phyloP scores from a whole-genome alignment of 92 coral and sea anemone species.

The Umimayanthus chanpuru region DNA sequence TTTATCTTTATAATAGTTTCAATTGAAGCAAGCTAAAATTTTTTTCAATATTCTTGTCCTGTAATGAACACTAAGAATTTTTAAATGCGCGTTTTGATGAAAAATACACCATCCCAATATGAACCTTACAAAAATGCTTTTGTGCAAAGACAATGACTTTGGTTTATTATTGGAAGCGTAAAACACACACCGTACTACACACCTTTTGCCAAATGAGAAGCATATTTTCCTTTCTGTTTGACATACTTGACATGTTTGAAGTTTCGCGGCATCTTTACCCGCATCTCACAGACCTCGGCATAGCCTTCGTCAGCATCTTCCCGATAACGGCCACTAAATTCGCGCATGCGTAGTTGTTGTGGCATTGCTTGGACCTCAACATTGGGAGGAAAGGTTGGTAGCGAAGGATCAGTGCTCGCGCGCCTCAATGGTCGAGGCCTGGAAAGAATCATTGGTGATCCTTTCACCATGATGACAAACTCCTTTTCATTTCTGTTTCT shows the following conservation, averaged over 20 bases:
- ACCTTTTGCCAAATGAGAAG: not conserved
- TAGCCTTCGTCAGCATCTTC: not conserved
- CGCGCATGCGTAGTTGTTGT: not conserved
- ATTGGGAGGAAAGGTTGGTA: not conserved
- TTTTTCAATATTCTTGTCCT: no score
- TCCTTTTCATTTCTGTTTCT: not conserved
- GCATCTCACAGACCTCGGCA: conserved; percentile 14
- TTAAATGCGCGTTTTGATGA: no score
- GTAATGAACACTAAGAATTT: no score
- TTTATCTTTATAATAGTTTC: no score
- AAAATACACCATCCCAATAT: not conserved
- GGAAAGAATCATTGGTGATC: not conserved
- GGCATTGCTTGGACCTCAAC: not conserved
- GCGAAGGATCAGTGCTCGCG: not conserved
- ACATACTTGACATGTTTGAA: not conserved
- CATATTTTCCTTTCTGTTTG: not conserved
- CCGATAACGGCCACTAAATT: not conserved
- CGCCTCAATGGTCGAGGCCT: not conserved
- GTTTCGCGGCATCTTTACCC: not conserved
- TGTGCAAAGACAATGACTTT: no score
- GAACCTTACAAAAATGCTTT: not conserved
- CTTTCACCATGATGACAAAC: not conserved
- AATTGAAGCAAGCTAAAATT: no score
- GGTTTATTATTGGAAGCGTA: no score
- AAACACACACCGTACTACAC: not conserved